Conservation (phyloP, 2,797 vertebrate species). For the Chelmon rostratus region DNA sequence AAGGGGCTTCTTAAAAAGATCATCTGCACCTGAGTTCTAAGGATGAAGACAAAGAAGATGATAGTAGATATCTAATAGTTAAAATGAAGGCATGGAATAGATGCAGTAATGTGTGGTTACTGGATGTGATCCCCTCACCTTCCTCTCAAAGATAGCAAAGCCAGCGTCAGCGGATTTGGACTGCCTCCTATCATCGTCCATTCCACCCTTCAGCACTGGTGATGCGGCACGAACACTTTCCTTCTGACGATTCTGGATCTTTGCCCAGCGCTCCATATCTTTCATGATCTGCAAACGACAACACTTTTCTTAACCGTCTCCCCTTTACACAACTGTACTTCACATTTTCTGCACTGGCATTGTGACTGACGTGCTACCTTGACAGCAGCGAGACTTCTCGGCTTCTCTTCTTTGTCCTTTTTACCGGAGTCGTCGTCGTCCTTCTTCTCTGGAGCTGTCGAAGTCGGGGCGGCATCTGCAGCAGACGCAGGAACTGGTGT, state of each 20-base stretch:
- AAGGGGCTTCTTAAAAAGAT: conserved; percentile 97
- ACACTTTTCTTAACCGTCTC: not conserved
- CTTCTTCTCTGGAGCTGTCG: conserved; percentile 82
- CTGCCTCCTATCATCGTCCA: conserved; percentile 78
- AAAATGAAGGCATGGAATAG: too few relatives aligned
- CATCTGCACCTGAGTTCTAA: conserved; percentile 86
- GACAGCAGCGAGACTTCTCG: conserved; percentile 85
- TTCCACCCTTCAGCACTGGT: conserved; percentile 77
- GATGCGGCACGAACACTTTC: conserved; percentile 84
- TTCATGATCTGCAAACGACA: conserved; percentile 87
- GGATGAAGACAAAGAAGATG: conserved; percentile 23
- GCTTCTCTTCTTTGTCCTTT: conserved; percentile 87
- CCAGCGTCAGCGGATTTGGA: conserved; percentile 89
- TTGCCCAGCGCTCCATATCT: conserved; percentile 92
- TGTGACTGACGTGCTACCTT: conserved; percentile 75
- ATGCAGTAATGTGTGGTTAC: not conserved
- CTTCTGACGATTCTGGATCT: conserved; percentile 90
- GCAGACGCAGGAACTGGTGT: conserved; percentile 3
- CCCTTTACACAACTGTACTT: not conserved
- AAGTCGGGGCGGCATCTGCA: conserved; percentile 35
- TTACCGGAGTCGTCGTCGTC: conserved; percentile 86
- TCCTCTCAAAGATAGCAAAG: conserved; percentile 88
- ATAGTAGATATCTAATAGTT: too few relatives aligned
- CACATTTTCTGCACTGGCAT: not conserved
- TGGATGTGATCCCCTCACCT: conserved; percentile 59